These are phyloP conservation scores for Sycophila texana DNA, from an alignment of 2,888 invertebrate species.

Conservation along the genomic window DNA sequence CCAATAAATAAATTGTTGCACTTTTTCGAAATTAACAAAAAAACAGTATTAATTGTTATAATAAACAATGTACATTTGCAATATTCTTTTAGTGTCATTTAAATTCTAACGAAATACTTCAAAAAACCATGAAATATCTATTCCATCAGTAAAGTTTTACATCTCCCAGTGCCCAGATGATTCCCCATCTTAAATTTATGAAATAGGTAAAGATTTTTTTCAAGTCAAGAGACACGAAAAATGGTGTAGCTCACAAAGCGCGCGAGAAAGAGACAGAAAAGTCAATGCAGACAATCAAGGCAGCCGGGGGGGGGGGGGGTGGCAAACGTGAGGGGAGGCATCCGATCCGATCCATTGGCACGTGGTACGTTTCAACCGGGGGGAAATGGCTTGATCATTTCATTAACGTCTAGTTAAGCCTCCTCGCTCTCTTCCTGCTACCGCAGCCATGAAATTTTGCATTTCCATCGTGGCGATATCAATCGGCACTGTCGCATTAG, in stretches of 20 bases:
- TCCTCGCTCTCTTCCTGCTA: conserved; percentile 38
- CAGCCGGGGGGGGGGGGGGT: neutral
- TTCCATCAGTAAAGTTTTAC: too few species aligned
- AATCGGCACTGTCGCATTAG: conserved; percentile 28
- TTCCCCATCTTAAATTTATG: too few species aligned
- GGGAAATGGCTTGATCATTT: conserved; percentile 60
- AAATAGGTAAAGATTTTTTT: too few species aligned
- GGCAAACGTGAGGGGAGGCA: neutral
- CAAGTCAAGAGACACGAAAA: too few species aligned
- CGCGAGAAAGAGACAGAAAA: neutral
- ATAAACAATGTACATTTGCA: too few species aligned
- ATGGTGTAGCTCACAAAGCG: neutral
- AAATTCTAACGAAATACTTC: too few species aligned
- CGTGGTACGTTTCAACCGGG: conserved; percentile 43
- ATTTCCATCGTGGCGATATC: conserved; percentile 50
- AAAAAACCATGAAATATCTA: too few species aligned
- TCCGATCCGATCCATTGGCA: neutral
- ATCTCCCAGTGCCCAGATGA: too few species aligned
- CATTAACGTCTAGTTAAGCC: conserved; percentile 56
- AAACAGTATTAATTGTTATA: too few species aligned
- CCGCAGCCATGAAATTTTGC: conserved; percentile 49
- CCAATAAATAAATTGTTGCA: too few species aligned
- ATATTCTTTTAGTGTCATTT: too few species aligned
- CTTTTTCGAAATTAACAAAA: too few species aligned
- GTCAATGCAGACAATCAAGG: neutral